These are phyloP conservation scores for Callimorpha dominula DNA, from an alignment of 2,888 invertebrate genomes.

Conservation along the genomic window DNA sequence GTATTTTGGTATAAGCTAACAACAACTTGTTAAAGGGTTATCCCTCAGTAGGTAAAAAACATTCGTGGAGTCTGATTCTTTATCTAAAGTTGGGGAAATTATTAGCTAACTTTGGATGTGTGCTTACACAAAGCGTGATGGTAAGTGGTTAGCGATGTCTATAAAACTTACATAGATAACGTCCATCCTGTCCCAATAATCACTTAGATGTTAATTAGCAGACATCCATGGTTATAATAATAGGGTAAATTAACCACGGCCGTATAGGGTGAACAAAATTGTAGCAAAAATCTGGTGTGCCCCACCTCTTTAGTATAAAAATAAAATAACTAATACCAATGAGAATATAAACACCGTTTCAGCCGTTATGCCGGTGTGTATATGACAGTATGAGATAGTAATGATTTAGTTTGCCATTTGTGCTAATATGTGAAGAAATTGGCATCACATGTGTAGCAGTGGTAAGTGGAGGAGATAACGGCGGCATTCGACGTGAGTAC, in stretches of 20 bases:
- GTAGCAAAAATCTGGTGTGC: too few relatives aligned
- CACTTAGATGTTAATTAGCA: too few relatives aligned
- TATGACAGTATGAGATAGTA: too few relatives aligned
- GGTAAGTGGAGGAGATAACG: constrained; percentile 63
- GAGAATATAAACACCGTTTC: too few relatives aligned
- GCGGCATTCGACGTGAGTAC: constrained; percentile 45
- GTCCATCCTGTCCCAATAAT: neutral
- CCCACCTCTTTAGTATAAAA: too few relatives aligned
- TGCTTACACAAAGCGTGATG: too few relatives aligned
- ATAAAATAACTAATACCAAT: too few relatives aligned
- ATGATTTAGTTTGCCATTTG: neutral
- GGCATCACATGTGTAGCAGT: constrained; percentile 23
- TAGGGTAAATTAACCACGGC: too few relatives aligned
- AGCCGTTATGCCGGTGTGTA: too few relatives aligned
- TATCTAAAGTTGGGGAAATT: neutral
- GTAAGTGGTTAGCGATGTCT: neutral
- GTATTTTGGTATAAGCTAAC: constrained; percentile 5
- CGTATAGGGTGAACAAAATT: too few relatives aligned
- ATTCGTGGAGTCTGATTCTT: neutral
- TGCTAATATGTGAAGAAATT: constrained; percentile 18
- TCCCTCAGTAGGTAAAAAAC: neutral
- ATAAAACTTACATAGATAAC: too few relatives aligned
- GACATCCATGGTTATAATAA: too few relatives aligned
- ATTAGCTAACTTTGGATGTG: neutral
- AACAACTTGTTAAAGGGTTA: neutral